Evolutionary conservation across 2,113 vertebrate genomes (phyloP).

Genomic region (Cardinalis cardinalis): DNA sequence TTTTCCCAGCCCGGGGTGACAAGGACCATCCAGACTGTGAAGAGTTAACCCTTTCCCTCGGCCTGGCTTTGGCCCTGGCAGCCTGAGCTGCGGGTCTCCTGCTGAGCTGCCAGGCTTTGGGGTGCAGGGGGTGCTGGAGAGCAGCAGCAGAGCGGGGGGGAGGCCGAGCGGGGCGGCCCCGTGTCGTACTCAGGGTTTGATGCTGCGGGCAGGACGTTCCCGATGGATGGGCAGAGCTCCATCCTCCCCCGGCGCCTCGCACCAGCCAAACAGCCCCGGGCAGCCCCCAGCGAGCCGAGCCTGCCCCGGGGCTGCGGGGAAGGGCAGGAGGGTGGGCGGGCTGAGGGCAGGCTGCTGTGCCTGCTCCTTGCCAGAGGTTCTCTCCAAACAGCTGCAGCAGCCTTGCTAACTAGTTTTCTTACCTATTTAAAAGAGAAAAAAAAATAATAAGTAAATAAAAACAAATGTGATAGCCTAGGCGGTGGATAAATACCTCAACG

Average conservation of each 20-base stretch:
- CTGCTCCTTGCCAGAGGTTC: background rate
- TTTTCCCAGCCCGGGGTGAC: background rate
- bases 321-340: background rate
- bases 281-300: background rate
- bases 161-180: background rate
- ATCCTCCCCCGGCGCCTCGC: background rate
- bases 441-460: slow-evolving; percentile 28
- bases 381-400: slow-evolving; percentile 34
- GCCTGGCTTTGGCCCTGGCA: background rate
- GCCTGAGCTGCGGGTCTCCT: background rate
- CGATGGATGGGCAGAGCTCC: background rate
- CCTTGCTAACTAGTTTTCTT: slow-evolving; percentile 39
- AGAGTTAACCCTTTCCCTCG: slow-evolving; percentile 3
- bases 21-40: slow-evolving; percentile 59
- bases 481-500: slow-evolving; percentile 78
- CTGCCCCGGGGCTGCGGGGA: background rate
- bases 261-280: background rate
- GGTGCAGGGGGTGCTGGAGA: background rate
- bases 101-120: slow-evolving; percentile 30
- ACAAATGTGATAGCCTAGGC: slow-evolving; percentile 74
- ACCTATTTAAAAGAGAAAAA: slow-evolving; percentile 62
- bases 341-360: background rate
- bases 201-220: slow-evolving; percentile 33
- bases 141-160: slow-evolving; percentile 5
- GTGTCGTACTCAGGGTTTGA: slow-evolving; percentile 73